A percentile compares a stretch with the other conserved stretches of the same genome.
These are phyloP conservation scores for Rhinogobio ventralis DNA, from an alignment of 2,797 vertebrate genomes.

Conservation along the genomic window DNA sequence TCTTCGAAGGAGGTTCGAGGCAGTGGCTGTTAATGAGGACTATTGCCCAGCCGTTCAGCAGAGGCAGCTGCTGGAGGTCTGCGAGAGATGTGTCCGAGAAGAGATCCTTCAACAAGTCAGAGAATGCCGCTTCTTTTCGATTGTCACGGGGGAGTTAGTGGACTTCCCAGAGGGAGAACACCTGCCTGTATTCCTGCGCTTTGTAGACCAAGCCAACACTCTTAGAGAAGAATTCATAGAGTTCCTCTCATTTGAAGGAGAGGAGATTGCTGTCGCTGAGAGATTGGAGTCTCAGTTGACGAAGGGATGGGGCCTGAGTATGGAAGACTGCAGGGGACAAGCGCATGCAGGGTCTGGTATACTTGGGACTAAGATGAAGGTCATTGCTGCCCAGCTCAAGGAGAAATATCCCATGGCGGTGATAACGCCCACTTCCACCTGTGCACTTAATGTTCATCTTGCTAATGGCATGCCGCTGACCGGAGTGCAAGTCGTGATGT, in stretches of 20 bases:
- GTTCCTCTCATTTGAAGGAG: slow-evolving; percentile 85
- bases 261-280: slow-evolving; percentile 82
- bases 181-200: slow-evolving; percentile 88
- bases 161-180: slow-evolving; percentile 85
- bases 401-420: slow-evolving; percentile 92
- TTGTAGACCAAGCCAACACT: slow-evolving; percentile 88
- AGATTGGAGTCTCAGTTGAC: slow-evolving; percentile 86
- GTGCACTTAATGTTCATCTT: slow-evolving; percentile 90
- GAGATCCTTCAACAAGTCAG: slow-evolving; percentile 91
- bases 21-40: slow-evolving; percentile 86
- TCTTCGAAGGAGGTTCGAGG: slow-evolving; percentile 86
- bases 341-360: slow-evolving; percentile 89
- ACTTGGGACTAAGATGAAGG: slow-evolving; percentile 91
- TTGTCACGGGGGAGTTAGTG: slow-evolving; percentile 88
- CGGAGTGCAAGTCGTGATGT: slow-evolving; percentile 86
- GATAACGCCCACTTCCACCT: slow-evolving; percentile 87
- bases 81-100: slow-evolving; percentile 89
- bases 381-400: slow-evolving; percentile 85
- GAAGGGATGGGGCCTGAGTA: slow-evolving; percentile 92
- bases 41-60: slow-evolving; percentile 86
- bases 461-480: slow-evolving; percentile 88
- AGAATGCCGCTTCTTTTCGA: slow-evolving; percentile 91
- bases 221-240: slow-evolving; percentile 93
- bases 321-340: slow-evolving; percentile 95
- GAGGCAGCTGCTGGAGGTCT: slow-evolving; percentile 90